These are phyloP conservation scores for Tautogolabrus adspersus DNA, from an alignment of 2,113 vertebrate species.

Conservation along the genomic window DNA sequence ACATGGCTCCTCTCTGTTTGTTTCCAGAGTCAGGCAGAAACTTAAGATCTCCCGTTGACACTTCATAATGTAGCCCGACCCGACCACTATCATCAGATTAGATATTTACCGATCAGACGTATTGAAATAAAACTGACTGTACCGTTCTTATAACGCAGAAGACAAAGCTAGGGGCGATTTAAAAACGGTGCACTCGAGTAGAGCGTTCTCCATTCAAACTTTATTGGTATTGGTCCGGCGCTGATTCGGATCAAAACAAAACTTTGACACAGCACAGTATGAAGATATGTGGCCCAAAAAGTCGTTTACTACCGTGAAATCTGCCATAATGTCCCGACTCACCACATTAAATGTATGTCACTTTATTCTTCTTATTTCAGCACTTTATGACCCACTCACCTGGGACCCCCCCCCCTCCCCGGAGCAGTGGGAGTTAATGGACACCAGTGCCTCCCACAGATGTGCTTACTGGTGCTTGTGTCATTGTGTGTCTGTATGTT, in stretches of 20 bases:
- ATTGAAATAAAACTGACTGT: no score
- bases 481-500: not conserved
- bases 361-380: slow-evolving; percentile 23
- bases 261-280: no score
- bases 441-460: slow-evolving; percentile 9
- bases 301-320: not conserved
- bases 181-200: no score
- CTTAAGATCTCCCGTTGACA: not conserved
- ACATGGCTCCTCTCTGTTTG: slow-evolving; percentile 30
- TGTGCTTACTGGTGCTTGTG: slow-evolving; percentile 7
- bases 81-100: no score
- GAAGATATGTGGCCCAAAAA: slow-evolving; percentile 33
- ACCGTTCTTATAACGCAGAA: no score
- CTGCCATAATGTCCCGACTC: not conserved
- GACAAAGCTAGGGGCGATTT: no score
- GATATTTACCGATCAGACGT: no score
- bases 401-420: slow-evolving; percentile 7
- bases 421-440: slow-evolving; percentile 43
- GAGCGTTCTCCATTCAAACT: no score
- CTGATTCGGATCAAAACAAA: no score
- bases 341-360: slow-evolving; percentile 16
- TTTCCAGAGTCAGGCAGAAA: not conserved
- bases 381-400: slow-evolving; percentile 37
- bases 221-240: no score
- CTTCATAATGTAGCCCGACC: not conserved